Conservation (phyloP, 2,797 vertebrate species). For the Cynodonichthys magdalenae region DNA sequence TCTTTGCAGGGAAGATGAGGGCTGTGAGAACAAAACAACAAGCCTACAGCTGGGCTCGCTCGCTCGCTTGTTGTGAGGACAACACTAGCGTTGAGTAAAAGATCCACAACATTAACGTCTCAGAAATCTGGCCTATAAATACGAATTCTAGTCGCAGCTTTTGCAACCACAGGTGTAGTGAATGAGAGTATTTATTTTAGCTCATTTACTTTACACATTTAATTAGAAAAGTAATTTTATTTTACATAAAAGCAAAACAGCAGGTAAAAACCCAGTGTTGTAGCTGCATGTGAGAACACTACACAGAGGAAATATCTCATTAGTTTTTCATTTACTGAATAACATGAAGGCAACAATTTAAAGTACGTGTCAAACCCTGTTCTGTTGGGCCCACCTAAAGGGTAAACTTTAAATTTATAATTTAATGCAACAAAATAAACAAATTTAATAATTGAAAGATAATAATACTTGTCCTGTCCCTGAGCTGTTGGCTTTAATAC, state of each 20-base stretch:
- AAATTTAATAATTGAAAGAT: too few species aligned
- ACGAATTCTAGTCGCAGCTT: neutral
- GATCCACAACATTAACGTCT: neutral
- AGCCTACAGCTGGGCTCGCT: neutral
- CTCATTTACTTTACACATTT: neutral
- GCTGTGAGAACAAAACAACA: neutral
- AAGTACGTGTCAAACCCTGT: too few species aligned
- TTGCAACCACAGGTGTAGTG: neutral
- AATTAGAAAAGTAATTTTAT: constrained; percentile 1
- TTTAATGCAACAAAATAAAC: too few species aligned
- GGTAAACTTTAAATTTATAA: too few species aligned
- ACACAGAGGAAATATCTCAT: constrained; percentile 15
- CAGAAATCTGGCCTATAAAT: neutral
- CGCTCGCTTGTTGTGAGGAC: neutral
- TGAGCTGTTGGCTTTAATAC: too few species aligned
- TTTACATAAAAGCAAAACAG: neutral
- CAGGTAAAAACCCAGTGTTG: neutral
- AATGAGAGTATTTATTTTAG: neutral
- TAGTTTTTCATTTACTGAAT: constrained; percentile 21
- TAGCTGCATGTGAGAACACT: neutral
- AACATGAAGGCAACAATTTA: constrained; percentile 21
- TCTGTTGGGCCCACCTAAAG: too few species aligned
- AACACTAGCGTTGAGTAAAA: neutral
- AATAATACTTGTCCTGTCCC: too few species aligned
- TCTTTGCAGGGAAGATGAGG: neutral